Evolutionary conservation across 2,888 invertebrate genomes (phyloP).

Genomic region (Rhamnusium bicolor): DNA sequence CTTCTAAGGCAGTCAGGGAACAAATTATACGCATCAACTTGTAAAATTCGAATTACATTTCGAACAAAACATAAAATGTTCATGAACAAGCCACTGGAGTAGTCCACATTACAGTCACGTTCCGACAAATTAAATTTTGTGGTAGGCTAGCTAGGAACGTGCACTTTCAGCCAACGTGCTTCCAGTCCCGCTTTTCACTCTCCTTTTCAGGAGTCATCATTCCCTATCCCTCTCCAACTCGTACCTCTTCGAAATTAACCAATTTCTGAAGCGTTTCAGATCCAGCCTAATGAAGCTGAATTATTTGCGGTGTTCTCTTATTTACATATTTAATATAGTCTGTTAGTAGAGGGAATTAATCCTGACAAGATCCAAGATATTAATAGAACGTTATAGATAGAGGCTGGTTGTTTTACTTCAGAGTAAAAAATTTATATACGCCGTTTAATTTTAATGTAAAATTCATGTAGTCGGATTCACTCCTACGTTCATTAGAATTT

Average conservation of each 20-base stretch:
- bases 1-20: no score
- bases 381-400: slow-evolving; percentile 40
- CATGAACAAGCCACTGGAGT: slow-evolving; percentile 6
- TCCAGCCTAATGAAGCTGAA: slow-evolving; percentile 49
- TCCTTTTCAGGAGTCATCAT: slow-evolving; percentile 1
- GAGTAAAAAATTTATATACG: not conserved
- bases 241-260: slow-evolving; percentile 5
- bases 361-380: slow-evolving; percentile 38
- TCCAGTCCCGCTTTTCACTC: slow-evolving; percentile 1
- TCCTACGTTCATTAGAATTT: not conserved
- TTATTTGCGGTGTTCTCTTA: slow-evolving; percentile 51
- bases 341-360: slow-evolving; percentile 40
- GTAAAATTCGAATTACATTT: not conserved
- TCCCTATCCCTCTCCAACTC: not conserved
- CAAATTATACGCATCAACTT: no score
- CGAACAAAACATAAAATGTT: not conserved
- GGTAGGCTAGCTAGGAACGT: slow-evolving; percentile 52
- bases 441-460: slow-evolving; percentile 8
- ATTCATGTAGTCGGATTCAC: slow-evolving; percentile 4
- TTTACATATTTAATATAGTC: slow-evolving; percentile 54
- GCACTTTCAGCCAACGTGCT: slow-evolving; percentile 31
- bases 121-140: slow-evolving; percentile 67
- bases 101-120: slow-evolving; percentile 63
- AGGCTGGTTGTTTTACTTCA: not conserved
- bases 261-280: slow-evolving; percentile 5